Evolutionary conservation across 2,888 invertebrate species (phyloP).

Genomic region (Melanchra persicariae): DNA sequence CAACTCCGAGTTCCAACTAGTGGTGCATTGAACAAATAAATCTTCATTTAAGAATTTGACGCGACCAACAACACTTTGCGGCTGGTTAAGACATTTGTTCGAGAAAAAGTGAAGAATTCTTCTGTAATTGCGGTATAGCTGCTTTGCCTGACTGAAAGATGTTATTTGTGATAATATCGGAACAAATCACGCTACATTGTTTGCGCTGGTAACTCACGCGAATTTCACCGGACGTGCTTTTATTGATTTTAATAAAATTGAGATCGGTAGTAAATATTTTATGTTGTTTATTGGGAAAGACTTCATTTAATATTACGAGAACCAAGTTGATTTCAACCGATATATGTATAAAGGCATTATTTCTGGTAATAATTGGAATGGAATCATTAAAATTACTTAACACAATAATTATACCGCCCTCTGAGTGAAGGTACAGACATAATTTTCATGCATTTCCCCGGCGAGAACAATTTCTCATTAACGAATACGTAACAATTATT

Average conservation of each 20-base stretch:
- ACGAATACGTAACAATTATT: conserved; percentile 47
- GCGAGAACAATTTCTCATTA: conserved; percentile 25
- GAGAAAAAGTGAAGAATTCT: conserved; percentile 51
- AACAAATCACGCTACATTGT: conserved; percentile 56
- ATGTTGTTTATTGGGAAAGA: not conserved
- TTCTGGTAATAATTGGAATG: not conserved
- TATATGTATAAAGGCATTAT: not conserved
- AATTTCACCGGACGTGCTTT: conserved; percentile 54
- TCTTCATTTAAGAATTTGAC: conserved; percentile 44
- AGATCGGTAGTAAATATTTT: conserved; percentile 7
- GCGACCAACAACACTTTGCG: conserved; percentile 33
- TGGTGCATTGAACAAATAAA: conserved; percentile 42
- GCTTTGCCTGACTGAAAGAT: conserved; percentile 41
- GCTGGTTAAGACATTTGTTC: conserved; percentile 27
- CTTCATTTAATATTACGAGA: not conserved
- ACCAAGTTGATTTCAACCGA: not conserved
- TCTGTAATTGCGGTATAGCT: conserved; percentile 39
- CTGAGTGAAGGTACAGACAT: conserved; percentile 3
- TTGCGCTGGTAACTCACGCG: conserved; percentile 32
- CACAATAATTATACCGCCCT: conserved; percentile 1
- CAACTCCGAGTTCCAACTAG: conserved; percentile 3
- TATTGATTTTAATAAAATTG: conserved; percentile 31
- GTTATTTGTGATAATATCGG: conserved; percentile 53
- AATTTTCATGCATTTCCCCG: conserved; percentile 21
- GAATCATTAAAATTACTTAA: conserved; percentile 4